Evolutionary conservation across 2,113 vertebrate species (phyloP).

Genomic region (Gasterosteus aculeatus): DNA sequence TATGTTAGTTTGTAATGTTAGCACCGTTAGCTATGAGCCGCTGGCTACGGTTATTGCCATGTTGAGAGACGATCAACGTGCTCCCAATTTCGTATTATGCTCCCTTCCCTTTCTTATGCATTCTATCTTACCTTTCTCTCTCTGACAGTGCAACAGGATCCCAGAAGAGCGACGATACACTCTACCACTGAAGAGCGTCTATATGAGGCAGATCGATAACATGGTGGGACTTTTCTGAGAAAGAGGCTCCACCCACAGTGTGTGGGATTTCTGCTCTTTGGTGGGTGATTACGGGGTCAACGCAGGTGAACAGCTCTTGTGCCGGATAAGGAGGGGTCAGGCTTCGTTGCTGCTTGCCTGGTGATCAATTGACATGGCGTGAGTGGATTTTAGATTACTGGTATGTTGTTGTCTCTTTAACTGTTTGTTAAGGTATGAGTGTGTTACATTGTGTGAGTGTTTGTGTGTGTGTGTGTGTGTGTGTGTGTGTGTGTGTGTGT

Average conservation of each 20-base stretch:
- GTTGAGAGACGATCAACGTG: background rate
- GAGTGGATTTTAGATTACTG: slow-evolving; percentile 41
- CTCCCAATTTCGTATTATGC: background rate
- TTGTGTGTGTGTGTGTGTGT: background rate
- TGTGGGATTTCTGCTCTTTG: slow-evolving; percentile 2
- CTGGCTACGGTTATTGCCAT: background rate
- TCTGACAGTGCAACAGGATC: slow-evolving; percentile 87
- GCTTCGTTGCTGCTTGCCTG: background rate
- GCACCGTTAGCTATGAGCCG: background rate
- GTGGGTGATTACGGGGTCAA: background rate
- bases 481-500: background rate
- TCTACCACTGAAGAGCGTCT: slow-evolving; percentile 93
- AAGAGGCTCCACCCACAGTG: slow-evolving; percentile 12
- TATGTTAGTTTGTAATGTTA: background rate
- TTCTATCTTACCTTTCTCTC: background rate
- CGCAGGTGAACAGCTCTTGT: slow-evolving; percentile 16
- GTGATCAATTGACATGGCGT: slow-evolving; percentile 10
- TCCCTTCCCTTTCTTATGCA: too few species aligned
- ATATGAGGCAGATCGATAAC: slow-evolving; percentile 98
- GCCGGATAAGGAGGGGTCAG: slow-evolving; percentile 13
- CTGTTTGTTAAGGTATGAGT: slow-evolving; percentile 28
- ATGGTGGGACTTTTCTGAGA: slow-evolving; percentile 95
- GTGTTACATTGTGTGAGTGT: background rate
- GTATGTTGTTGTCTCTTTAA: slow-evolving; percentile 7
- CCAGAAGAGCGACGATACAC: slow-evolving; percentile 90